Base-by-base conservation (phyloP, 2,113 vertebrate species). In the Lepus europaeus region DNA sequence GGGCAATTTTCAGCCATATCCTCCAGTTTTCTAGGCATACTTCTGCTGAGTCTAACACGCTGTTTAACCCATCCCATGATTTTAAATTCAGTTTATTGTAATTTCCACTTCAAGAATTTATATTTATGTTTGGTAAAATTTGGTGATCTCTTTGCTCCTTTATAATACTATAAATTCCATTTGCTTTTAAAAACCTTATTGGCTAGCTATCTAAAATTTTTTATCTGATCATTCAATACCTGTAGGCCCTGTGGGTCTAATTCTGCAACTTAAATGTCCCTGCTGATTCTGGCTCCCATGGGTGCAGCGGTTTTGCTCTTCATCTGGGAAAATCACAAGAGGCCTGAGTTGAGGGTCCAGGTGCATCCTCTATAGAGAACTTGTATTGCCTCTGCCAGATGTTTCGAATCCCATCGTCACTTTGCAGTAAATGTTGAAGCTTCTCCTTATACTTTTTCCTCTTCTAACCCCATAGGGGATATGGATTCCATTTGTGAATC, bases 91-190 rank as follows among this genome's bases (percentile, higher is more conserved):
- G 64, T 23, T 61, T 82, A 31, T 76, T 76, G 6, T 80, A 53
- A 87, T 93, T 78, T 59, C 63, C 22, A 87, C 59, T 83, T 77
- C 45, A 83, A 73, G 22, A 77, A 36, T 12, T 89, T 96, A 36
- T 70, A 86, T 86, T 92, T 85, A 39, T 1, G 20, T 51, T 84
- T 13, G 68, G 69, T 70, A 69, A 31, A 85, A 33, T 61, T 87
- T 86, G 53, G 53, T 36, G 31, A 81, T 74, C 39, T 94, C 59
- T 89, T 89, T 90, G 19, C 25, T 70, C 69, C 87, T 94, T 72
- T 27, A 1, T 20, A 82, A 78, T 66, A 77, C 19, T 82, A 12
- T 77, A 76, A 70, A 64, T 89, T 31, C 6, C 23, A 3, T 56
- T 77, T 61, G 59, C 36, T 68, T 89, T 81, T 5, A 64, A 53